Conservation (phyloP, 2,113 vertebrate genomes). For the Chaetodon auriga region DNA sequence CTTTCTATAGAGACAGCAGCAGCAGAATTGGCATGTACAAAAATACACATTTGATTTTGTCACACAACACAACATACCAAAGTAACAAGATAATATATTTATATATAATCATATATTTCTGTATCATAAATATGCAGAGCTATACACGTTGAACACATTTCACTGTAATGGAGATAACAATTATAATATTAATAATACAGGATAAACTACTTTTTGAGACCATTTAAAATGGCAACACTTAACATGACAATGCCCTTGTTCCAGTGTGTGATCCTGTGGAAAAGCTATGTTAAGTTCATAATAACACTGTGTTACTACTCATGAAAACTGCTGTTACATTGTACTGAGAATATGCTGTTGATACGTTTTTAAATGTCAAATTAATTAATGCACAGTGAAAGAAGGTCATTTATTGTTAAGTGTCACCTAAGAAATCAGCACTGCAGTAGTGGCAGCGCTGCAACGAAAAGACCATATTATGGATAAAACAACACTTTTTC, state of each 20-base stretch:
- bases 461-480: conserved; percentile 77
- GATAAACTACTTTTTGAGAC: conserved; percentile 48
- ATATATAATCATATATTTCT: conserved; percentile 85
- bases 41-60: conserved; percentile 93
- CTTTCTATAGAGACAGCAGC: conserved; percentile 89
- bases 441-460: conserved; percentile 71
- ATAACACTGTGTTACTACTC: conserved; percentile 34
- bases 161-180: conserved; percentile 81
- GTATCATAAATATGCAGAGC: conserved; percentile 89
- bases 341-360: neutral
- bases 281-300: neutral
- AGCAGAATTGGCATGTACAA: conserved; percentile 95
- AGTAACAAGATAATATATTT: conserved; percentile 73
- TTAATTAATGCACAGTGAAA: conserved; percentile 21
- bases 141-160: conserved; percentile 83
- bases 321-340: neutral
- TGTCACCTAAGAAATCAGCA: conserved; percentile 54
- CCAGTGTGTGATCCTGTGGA: conserved; percentile 22
- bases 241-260: conserved; percentile 34
- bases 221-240: conserved; percentile 30
- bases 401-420: conserved; percentile 17
- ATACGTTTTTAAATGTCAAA: neutral
- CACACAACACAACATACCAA: conserved; percentile 86
- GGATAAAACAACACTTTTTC: conserved; percentile 36
- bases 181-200: conserved; percentile 44